Conservation (phyloP, 2,888 invertebrate species). For the Andrena trimmerana region DNA sequence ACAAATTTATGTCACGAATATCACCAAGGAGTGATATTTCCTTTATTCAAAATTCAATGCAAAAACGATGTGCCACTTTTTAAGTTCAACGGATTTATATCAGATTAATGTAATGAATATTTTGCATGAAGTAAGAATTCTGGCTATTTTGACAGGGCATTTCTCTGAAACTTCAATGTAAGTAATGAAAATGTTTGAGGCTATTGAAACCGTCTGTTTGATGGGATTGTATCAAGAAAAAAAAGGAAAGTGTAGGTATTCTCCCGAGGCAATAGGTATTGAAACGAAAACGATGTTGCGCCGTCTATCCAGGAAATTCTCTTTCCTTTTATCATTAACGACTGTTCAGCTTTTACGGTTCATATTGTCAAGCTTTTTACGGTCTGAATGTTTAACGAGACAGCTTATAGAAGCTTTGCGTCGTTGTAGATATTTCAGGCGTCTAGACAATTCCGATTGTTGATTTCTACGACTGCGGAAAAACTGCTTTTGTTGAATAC, state of each 20-base stretch:
- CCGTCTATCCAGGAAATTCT: constrained; percentile 74
- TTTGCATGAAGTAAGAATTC: background rate
- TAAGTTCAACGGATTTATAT: no score
- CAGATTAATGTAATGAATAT: background rate
- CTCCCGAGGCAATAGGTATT: constrained; percentile 79
- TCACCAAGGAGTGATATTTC: background rate
- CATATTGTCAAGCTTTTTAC: constrained; percentile 1
- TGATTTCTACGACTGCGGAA: no score
- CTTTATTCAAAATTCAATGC: no score
- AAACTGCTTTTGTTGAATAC: no score
- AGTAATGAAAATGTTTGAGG: background rate
- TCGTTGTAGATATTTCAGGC: background rate
- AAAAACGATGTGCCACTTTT: no score
- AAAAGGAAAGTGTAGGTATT: constrained; percentile 59
- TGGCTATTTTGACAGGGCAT: background rate
- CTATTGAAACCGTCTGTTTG: background rate
- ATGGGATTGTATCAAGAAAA: no score
- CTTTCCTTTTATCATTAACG: background rate
- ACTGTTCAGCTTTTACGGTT: background rate
- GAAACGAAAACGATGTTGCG: constrained; percentile 84
- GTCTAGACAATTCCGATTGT: background rate
- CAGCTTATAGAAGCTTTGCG: background rate
- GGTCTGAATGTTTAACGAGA: constrained; percentile 29
- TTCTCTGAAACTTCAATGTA: background rate
- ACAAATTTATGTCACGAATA: background rate